Evolutionary conservation across 2,888 invertebrate genomes (phyloP).

Genomic region (Cheilosia urbana): DNA sequence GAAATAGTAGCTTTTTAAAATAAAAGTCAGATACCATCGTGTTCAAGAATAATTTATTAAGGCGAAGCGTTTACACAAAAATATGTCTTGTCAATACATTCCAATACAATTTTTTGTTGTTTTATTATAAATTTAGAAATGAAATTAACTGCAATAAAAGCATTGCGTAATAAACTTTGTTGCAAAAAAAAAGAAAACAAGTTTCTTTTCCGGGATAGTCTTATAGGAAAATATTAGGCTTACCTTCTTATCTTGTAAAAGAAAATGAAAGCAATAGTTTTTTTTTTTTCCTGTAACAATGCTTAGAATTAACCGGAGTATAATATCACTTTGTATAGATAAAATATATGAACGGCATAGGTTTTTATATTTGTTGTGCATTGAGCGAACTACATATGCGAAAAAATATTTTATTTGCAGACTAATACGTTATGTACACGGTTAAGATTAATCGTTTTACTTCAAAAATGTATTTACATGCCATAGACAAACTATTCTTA

Average conservation of each 20-base stretch:
- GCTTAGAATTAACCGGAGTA: constrained; percentile 25
- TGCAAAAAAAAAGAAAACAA: constrained; percentile 46
- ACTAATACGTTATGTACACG: constrained; percentile 2
- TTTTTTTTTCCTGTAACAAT: constrained; percentile 24
- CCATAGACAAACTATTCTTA: neutral
- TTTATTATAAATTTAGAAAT: constrained; percentile 39
- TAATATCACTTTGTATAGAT: constrained; percentile 45
- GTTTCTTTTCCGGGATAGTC: constrained; percentile 27
- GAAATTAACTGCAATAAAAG: constrained; percentile 78
- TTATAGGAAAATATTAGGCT: constrained; percentile 14
- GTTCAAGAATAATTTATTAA: constrained; percentile 77
- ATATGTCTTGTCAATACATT: constrained; percentile 77
- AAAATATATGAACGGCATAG: constrained; percentile 7
- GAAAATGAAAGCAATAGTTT: constrained; percentile 31
- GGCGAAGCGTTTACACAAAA: constrained; percentile 83
- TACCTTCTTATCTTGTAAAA: constrained; percentile 8
- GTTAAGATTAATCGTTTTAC: neutral
- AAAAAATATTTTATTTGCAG: constrained; percentile 4
- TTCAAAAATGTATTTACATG: constrained; percentile 7
- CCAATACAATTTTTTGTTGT: constrained; percentile 53
- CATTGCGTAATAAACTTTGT: constrained; percentile 76
- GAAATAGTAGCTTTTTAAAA: neutral
- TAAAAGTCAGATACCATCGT: neutral
- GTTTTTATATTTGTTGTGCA: constrained; percentile 34
- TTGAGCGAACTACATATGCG: constrained; percentile 9